Percentiles rank a stretch among this genome's conserved stretches.
Conservation (phyloP, 1,140 invertebrate genomes). For the Zaprionus lachaisei region DNA sequence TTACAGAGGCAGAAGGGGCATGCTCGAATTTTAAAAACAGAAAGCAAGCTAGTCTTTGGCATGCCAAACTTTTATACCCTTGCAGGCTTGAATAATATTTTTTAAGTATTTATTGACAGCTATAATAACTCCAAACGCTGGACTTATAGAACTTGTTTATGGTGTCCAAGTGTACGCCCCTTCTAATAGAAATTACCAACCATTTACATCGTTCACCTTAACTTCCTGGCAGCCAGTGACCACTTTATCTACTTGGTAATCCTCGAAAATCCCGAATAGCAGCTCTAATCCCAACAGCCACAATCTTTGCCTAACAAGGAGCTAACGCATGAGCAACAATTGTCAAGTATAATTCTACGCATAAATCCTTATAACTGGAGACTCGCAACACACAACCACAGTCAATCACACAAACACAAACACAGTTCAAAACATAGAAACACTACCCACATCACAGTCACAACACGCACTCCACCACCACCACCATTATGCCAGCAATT, state of each 20-base stretch:
- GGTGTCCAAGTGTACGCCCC: too few species aligned
- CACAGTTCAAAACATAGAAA: neutral
- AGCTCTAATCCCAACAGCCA: conserved; percentile 21
- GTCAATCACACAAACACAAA: too few species aligned
- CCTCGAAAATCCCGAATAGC: conserved; percentile 6
- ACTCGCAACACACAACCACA: conserved; percentile 9
- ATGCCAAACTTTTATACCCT: too few species aligned
- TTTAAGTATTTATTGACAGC: too few species aligned
- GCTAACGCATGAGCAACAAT: conserved; percentile 59
- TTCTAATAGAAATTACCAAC: too few species aligned
- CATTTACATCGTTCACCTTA: neutral
- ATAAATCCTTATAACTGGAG: conserved; percentile 69
- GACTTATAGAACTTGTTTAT: too few species aligned
- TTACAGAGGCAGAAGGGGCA: too few species aligned
- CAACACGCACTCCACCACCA: neutral
- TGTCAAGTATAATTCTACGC: conserved; percentile 52
- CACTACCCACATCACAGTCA: neutral
- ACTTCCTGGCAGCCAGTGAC: neutral
- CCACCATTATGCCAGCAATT: conserved; percentile 15
- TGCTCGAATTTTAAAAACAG: too few species aligned
- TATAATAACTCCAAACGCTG: too few species aligned
- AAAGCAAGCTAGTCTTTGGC: too few species aligned
- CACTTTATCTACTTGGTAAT: conserved; percentile 16
- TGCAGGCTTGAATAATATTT: too few species aligned
- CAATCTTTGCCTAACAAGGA: neutral